Base-by-base conservation (phyloP, 2,888 invertebrate genomes). In the Phrixothrix hirtus region DNA sequence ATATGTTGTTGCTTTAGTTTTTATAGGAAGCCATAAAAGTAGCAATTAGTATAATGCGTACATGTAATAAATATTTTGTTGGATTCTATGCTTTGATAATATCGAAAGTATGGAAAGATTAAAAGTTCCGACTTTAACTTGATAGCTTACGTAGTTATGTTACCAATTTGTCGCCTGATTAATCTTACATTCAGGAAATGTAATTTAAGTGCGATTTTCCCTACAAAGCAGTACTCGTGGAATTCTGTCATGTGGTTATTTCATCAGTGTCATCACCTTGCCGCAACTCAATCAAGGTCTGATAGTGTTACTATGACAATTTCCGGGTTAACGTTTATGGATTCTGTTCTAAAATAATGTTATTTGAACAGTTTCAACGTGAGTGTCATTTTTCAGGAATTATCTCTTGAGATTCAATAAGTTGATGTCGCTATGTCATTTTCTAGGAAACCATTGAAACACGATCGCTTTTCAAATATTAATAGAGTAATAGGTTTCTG, bases 211-310 rank as follows among this genome's bases (percentile, higher is more conserved):
- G 26, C 39, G 52, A 52, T 52, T 52, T 46, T 32, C 14, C 44
- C 10, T 50, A 44, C 39, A 46, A 46, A 46, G 52, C 35, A 12
- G 21, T 34, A 39, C 27, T 41, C 34, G 35, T 16, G 41, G 31
- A 48, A 48, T 50, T 34, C 47, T 53, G 37, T 47, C 42, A 43
- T 48, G 48, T 47, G 53, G 53, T 53, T 53, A 53, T 43, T 48
- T 48, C 48, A 43, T 43, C 47, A 53, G 53, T 36, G 47, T 46
- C 47, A 53, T 48, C 47, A 43, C 43, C 48, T 43, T 47, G 10
- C 53, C 53, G 42, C 47, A 53, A 47, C 53, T 48, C 47, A 53
- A 47, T 53, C 48, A 42, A 42, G 42, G 36, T 31, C 17, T 42
- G 41, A 53, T 53, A 48, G 53, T 43, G 53, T 43, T 48, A 30